Base-by-base conservation (phyloP, 1,140 invertebrate genomes). In the Yoshiicerus persimilis region DNA sequence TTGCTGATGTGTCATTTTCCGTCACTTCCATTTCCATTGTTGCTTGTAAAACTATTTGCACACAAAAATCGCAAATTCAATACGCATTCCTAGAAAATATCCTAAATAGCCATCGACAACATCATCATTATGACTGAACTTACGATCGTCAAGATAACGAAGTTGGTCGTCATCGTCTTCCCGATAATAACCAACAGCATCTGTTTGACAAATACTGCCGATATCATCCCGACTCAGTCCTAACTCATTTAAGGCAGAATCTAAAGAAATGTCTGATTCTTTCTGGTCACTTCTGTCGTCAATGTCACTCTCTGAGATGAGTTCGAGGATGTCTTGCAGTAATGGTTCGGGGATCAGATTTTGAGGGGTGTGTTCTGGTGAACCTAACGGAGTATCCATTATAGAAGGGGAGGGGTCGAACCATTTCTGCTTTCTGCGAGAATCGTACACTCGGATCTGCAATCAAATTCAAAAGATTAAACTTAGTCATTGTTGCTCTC, bases 261-360 rank as follows among this genome's bases (percentile, higher is more conserved):
- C 38, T 11, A 89, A 9, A 13, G 88, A 87, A 70, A 89, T 87
- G 27, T 89, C 86, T 80, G 83, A 36, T 30, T 32, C 20, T 23
- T 84, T 56, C 27, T 30, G 38, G 16, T 84, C 27, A 80, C 30
- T 32, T 36, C 39, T 20, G 23, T 87, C 86, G 41, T 83, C 47
- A 20, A 87, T 25, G 32, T 77, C 75, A 70, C 64, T 85, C 30
- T 83, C 90, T 16, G 64, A 64, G 84, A 88, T 89, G 9, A 90
- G 75, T 64, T 88, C 90, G 11, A 89, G 84, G 27, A 90, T 36
- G 86, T 90, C 90, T 80, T 90, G 88, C 66, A 90, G 34, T 38
- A 87, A 62, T 4, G 87, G 88, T 70, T 89, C 90, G 47, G 88
- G 88, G 39, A 89, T 88, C 34, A 27, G 34, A 39, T 36, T 87